phyloP scores from a whole-genome alignment of 2,113 vertebrate genomes.

The Caranx ignobilis region DNA sequence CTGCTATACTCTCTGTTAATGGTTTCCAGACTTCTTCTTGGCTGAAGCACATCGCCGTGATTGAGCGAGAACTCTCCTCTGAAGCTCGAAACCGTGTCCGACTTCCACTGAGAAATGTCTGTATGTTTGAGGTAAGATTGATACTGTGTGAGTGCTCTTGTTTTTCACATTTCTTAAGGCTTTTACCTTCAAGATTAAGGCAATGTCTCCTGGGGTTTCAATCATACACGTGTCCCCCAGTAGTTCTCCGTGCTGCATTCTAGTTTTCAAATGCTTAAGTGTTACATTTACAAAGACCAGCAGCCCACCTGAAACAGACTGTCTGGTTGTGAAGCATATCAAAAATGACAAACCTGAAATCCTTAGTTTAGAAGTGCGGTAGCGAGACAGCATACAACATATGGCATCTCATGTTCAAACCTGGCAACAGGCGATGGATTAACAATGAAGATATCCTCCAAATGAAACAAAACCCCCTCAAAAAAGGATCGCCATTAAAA shows the following conservation, averaged over 20 bases:
- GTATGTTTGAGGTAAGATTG: conserved; percentile 26
- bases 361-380: conserved; percentile 67
- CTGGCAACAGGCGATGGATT: conserved; percentile 68
- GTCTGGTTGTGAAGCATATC: conserved; percentile 46
- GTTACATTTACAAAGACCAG: conserved; percentile 34
- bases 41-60: conserved; percentile 35
- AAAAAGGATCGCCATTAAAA: conserved; percentile 66
- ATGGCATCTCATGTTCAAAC: conserved; percentile 66
- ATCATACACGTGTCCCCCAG: background rate
- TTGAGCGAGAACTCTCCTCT: conserved; percentile 46
- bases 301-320: conserved; percentile 42
- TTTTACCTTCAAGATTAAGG: conserved; percentile 19
- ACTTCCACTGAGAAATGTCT: conserved; percentile 25
- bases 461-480: conserved; percentile 57
- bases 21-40: conserved; percentile 72
- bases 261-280: conserved; percentile 8
- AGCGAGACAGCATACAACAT: conserved; percentile 57
- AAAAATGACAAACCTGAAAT: conserved; percentile 69
- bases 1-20: conserved; percentile 55
- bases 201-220: conserved; percentile 1
- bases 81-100: conserved; percentile 40
- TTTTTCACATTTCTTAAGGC: background rate
- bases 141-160: background rate
- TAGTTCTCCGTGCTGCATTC: background rate
- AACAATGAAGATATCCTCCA: conserved; percentile 67